These are phyloP conservation scores for Idaea straminata DNA, from an alignment of 2,888 invertebrate species.

Conservation along the genomic window DNA sequence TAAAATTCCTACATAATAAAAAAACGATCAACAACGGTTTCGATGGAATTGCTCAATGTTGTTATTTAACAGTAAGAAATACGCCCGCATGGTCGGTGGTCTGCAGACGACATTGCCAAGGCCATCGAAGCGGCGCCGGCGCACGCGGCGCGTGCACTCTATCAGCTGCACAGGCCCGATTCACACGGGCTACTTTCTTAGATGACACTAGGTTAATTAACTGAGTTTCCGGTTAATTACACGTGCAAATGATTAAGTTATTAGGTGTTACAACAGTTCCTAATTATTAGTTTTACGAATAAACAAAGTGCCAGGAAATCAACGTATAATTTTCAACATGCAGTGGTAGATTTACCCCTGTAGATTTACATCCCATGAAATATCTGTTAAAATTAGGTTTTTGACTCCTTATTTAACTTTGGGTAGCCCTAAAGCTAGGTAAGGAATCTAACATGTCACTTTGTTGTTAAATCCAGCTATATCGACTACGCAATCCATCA, in stretches of 20 bases:
- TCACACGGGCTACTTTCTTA: neutral
- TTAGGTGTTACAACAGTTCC: constrained; percentile 9
- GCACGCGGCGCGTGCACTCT: constrained; percentile 37
- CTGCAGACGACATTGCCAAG: constrained; percentile 68
- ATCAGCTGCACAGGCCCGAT: neutral
- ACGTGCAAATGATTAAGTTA: neutral
- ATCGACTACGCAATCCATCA: no score
- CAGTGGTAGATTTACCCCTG: no score
- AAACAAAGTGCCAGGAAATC: no score
- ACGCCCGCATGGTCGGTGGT: constrained; percentile 21
- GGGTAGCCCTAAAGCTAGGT: no score
- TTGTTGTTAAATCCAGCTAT: no score
- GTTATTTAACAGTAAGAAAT: constrained; percentile 3
- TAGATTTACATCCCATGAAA: no score
- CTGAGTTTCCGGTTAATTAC: constrained; percentile 14
- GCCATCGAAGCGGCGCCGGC: constrained; percentile 52
- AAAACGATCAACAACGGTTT: neutral
- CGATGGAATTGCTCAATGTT: constrained; percentile 1
- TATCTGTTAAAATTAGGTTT: no score
- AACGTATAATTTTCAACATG: no score
- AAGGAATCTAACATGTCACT: no score
- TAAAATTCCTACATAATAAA: neutral
- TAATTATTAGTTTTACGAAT: no score
- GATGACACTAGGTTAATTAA: constrained; percentile 16
- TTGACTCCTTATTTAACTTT: no score